Percentiles rank a stretch among this genome's conserved stretches.
Conservation (phyloP, 2,888 invertebrate species). For the Coelopa pilipes region DNA sequence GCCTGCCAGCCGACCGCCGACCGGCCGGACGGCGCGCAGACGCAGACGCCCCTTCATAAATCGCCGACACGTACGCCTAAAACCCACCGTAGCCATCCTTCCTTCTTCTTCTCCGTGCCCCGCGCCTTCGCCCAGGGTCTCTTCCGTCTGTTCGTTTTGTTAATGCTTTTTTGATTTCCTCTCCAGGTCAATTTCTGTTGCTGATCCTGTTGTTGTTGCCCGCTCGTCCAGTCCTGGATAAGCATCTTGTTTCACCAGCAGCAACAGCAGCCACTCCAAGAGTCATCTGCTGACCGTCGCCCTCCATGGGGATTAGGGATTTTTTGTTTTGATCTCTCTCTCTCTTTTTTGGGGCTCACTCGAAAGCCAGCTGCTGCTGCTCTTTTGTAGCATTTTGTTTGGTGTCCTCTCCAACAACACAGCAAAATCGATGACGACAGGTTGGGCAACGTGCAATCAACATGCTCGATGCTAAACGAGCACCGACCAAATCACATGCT, state of each 20-base stretch:
- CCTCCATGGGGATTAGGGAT: constrained; percentile 1
- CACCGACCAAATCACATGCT: not conserved
- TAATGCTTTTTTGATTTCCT: constrained; percentile 29
- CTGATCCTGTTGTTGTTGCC: too few relatives aligned
- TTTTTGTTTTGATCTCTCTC: constrained; percentile 37
- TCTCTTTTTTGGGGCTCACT: not conserved
- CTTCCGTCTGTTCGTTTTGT: not conserved
- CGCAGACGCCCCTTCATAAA: constrained; percentile 33
- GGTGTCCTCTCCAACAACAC: constrained; percentile 25
- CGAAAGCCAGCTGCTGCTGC: constrained; percentile 10
- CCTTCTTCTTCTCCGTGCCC: too few relatives aligned
- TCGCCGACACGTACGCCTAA: constrained; percentile 50
- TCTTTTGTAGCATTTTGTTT: constrained; percentile 35
- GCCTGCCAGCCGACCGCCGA: not conserved
- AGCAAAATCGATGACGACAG: constrained; percentile 59
- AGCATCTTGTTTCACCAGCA: constrained; percentile 25
- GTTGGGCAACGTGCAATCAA: constrained; percentile 50
- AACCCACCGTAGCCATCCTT: not conserved
- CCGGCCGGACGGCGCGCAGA: constrained; percentile 27
- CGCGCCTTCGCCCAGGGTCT: not conserved
- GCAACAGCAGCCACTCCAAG: not conserved
- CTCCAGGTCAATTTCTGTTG: not conserved
- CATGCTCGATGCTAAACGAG: constrained; percentile 20
- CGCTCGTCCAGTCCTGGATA: not conserved
- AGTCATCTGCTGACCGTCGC: constrained; percentile 12